Conservation (phyloP, 2,888 invertebrate genomes). For the Eupithecia abbreviata region DNA sequence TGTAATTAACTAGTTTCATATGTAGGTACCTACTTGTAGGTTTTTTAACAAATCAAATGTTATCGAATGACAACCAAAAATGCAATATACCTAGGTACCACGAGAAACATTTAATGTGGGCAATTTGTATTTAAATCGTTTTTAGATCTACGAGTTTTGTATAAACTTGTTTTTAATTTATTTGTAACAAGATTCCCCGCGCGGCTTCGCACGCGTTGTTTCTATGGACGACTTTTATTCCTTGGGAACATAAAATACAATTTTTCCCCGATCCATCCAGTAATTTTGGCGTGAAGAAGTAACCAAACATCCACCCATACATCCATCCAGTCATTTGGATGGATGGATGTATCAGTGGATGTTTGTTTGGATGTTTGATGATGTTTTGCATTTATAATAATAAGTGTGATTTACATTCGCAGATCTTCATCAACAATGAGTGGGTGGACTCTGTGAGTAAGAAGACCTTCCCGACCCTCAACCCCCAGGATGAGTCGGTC, state of each 20-base stretch:
- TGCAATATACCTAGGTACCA: neutral
- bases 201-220: no score
- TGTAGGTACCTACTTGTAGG: neutral
- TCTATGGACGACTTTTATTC: no score
- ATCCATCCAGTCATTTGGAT: no score
- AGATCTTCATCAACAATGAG: conserved; percentile 93
- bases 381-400: no score
- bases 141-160: neutral
- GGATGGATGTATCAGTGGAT: no score
- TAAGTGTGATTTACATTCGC: neutral
- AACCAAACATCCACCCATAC: no score
- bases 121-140: neutral
- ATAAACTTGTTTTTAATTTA: neutral
- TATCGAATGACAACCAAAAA: neutral
- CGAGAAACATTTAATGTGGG: neutral
- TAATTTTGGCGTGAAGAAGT: no score
- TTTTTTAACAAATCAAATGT: neutral
- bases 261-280: no score
- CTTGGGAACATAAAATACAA: no score
- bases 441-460: conserved; percentile 92
- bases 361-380: no score
- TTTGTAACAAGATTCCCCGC: neutral
- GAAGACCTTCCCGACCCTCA: conserved; percentile 93
- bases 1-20: neutral
- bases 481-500: conserved; percentile 91